Evolutionary conservation across 2,888 invertebrate genomes (phyloP), one percentile per base, ranked within the genome.

Genomic region (Apodemia zela): DNA sequence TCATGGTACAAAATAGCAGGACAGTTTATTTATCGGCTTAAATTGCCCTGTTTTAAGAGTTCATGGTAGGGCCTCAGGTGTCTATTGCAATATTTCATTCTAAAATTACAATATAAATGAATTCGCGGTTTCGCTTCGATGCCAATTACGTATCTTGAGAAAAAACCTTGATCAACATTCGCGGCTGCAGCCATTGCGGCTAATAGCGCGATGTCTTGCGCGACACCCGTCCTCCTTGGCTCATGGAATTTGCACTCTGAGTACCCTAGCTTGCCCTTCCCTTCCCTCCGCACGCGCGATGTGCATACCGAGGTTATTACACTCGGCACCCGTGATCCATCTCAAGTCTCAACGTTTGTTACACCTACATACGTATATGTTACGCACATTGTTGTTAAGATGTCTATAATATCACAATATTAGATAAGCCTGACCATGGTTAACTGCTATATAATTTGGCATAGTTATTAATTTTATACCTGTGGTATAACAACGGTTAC

Each of bases 291-390:
- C 76, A 73, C 75, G 74, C 76, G 76, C 76, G 73, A 45, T 42
- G 42, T 42, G 76, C 75, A 74, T 71, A 73, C 73, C 68, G 83
- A 81, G 88, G 87, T 87, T 86, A 86, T 82, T 87, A 84, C 84
- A 79, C 88, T 77, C 42, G 15, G 15, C 42, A 42, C 42, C 82
- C 80, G 75, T 74, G 74, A 78, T 81, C 75, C 74, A 73, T 75
- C 76, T 78, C 72, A 67, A 35, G 25, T 33, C 61, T 38, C 4
- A 15, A 58, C 58, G 61, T 35, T 35, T 33, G 33, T 38, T 42
- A 42, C 15, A 42, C 42, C 42, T 42, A 42, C 42, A 25, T 25
- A 25, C 25, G 7, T 42, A 42, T n/a, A 42, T 15, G 15, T 38
- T 62, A 54, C 54, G 54, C 54, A 62, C 61, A 25, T 54, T 62